Evolutionary conservation across 1,140 invertebrate species (phyloP).

Genomic region (Pogonomyrmex californicus): DNA sequence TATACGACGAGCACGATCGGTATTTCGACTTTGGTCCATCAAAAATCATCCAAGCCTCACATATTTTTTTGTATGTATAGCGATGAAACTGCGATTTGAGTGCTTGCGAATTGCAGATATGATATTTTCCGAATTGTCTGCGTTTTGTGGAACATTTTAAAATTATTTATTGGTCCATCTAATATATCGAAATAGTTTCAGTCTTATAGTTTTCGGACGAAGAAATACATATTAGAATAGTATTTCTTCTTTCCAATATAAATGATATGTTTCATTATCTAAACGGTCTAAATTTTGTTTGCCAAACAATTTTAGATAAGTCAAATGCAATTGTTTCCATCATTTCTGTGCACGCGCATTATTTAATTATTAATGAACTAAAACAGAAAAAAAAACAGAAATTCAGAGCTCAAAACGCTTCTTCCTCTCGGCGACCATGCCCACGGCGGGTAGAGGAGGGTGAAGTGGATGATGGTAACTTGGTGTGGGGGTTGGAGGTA

Average conservation of each 20-base stretch:
- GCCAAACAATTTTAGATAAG: slow-evolving; percentile 7
- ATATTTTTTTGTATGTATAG: slow-evolving; percentile 52
- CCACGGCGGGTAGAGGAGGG: slow-evolving; percentile 87
- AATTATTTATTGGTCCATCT: slow-evolving; percentile 21
- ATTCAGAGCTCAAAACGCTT: slow-evolving; percentile 89
- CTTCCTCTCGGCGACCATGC: slow-evolving; percentile 91
- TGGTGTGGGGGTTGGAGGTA: slow-evolving; percentile 84
- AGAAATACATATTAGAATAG: neutral
- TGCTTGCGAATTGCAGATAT: neutral
- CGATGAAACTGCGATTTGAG: slow-evolving; percentile 33
- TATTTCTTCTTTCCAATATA: neutral
- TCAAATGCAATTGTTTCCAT: neutral
- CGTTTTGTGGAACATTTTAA: slow-evolving; percentile 9
- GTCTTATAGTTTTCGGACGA: slow-evolving; percentile 3
- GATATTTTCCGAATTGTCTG: slow-evolving; percentile 5
- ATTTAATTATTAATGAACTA: neutral
- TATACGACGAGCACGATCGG: slow-evolving; percentile 57
- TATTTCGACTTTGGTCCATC: slow-evolving; percentile 36
- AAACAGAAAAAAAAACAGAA: neutral
- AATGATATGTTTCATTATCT: slow-evolving; percentile 19
- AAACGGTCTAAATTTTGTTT: neutral
- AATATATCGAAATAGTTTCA: slow-evolving; percentile 37
- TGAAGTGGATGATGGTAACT: slow-evolving; percentile 85
- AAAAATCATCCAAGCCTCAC: slow-evolving; percentile 42
- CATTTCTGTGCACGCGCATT: neutral